Evolutionary conservation across 2,888 invertebrate species (phyloP), one percentile per base, ranked within the genome.

Genomic region (Parelbella ahira): DNA sequence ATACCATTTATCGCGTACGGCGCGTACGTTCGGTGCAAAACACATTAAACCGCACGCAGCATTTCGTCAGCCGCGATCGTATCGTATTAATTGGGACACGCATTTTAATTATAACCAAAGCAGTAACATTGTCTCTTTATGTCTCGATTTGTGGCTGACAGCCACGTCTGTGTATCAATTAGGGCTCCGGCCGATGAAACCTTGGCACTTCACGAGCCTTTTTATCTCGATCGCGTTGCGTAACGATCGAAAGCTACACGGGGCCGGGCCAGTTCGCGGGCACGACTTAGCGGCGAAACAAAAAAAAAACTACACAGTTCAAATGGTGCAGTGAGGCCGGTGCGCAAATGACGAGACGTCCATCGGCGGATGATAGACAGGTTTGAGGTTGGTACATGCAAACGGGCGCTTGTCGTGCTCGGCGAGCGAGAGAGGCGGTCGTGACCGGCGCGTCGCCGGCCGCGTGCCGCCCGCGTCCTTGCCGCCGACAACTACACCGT

Each of bases 401-500:
- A 39, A 32, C 38, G 30, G 30, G 19, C 32, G 39, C 32, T 11
- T 30, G 25, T 70, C 75, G 72, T 75, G 79, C 62, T 61, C 68
- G 52, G 62, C 63, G 69, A 63, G 68, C 50, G 66, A 64, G 58
- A 53, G n/a, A n/a, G 55, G 44, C 25, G 45, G 44, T 54, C 80
- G 79, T 80, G 79, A 70, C 62, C 60, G 51, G 41, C 55, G 54
- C 68, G 75, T 79, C 74, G 72, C 62, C 15, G 21, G 9, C 65
- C 53, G 60, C 78, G 79, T 81, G 78, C 75, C 69, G 65, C 62
- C 52, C 43, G 45, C 67, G 78, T 74, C 82, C 81, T 82, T 76
- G 80, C 48, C n/a, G 34, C 49, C 37, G 44, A 30, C 47, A 42
- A 37, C 36, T 24, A 28, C 25, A 24, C 43, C 28, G 45, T 37